Conservation (phyloP, 2,888 invertebrate species). For the Muscina levida region DNA sequence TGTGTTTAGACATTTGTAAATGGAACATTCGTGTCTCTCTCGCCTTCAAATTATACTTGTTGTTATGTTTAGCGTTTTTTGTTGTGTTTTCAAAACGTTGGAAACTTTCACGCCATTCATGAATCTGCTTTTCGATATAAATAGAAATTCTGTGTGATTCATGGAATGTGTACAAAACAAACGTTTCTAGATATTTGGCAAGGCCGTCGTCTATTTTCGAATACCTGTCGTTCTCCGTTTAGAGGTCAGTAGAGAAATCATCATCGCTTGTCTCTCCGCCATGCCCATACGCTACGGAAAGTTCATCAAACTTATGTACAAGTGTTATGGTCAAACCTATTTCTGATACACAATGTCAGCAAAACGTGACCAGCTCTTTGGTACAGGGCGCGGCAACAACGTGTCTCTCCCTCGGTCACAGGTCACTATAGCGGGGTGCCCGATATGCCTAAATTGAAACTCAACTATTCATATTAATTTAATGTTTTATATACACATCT, state of each 20-base stretch:
- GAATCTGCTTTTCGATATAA: slow-evolving; percentile 31
- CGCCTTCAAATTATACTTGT: too few relatives aligned
- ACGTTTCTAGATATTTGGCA: slow-evolving; percentile 67
- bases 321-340: background rate
- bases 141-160: slow-evolving; percentile 25
- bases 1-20: too few relatives aligned
- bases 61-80: too few relatives aligned
- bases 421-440: too few relatives aligned
- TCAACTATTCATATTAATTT: too few relatives aligned
- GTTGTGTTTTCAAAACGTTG: too few relatives aligned
- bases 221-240: slow-evolving; percentile 11
- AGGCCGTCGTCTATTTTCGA: slow-evolving; percentile 70
- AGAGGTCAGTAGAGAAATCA: slow-evolving; percentile 50
- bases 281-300: slow-evolving; percentile 15
- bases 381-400: too few relatives aligned
- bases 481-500: too few relatives aligned
- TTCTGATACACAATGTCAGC: background rate
- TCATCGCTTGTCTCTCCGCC: background rate
- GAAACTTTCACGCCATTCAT: slow-evolving; percentile 49
- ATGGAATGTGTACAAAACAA: background rate
- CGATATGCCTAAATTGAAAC: too few relatives aligned
- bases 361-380: slow-evolving; percentile 4
- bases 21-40: too few relatives aligned
- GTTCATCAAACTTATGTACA: slow-evolving; percentile 7
- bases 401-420: too few relatives aligned